Evolutionary conservation across 1,140 invertebrate species (phyloP), one percentile per base, ranked within the genome.

Genomic region (Laupala kohalensis): DNA sequence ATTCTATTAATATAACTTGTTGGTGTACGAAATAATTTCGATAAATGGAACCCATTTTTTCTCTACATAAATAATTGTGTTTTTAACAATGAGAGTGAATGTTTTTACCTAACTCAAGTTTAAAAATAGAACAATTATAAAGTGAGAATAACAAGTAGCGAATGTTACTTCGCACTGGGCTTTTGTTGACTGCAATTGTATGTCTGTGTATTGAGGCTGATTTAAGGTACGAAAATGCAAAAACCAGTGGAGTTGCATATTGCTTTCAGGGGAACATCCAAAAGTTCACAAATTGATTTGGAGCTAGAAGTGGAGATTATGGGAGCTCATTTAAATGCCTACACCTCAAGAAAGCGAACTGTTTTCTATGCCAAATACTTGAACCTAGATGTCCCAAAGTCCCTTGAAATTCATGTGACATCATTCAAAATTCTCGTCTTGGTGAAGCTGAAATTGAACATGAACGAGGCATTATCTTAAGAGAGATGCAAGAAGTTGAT

Each of bases 401-500:
- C 88, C 67, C 81, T 92, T 3, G 87, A 89, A 73, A 86, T 91
- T 74, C 77, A 92, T 28, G 87, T 4, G 89, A 90, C 75, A 89
- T 92, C 76, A 79, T 90, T 6, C 83, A 85, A 71, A 88, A 91
- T 77, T 86, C 89, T 72, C 86, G 84, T 70, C 83, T 90, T 69
- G 85, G 83, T 24, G 91, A 93, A 81, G 84, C 86, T 70, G 96
- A 99, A 84, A 98, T 99, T 78, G 96, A 99, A 84, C 86, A 95
- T 75, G 98, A 99, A 83, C 86, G 97, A 73, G 92, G 94, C 23
- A 97, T 99, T 3, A 99, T 99, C 79, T 82, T 99, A 4, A 85
- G 98, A 72, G 98, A 99, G 84, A 99, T 99, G 96, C 96, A 99
- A 82, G 96, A 99, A 82, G 95, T 99, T 24, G 97, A 99, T 80